Percentiles rank a stretch among this genome's conserved stretches.
These are phyloP conservation scores for Drosophila nr. perissopoda DNA, from an alignment of 2,888 invertebrate species.

Conservation along the genomic window DNA sequence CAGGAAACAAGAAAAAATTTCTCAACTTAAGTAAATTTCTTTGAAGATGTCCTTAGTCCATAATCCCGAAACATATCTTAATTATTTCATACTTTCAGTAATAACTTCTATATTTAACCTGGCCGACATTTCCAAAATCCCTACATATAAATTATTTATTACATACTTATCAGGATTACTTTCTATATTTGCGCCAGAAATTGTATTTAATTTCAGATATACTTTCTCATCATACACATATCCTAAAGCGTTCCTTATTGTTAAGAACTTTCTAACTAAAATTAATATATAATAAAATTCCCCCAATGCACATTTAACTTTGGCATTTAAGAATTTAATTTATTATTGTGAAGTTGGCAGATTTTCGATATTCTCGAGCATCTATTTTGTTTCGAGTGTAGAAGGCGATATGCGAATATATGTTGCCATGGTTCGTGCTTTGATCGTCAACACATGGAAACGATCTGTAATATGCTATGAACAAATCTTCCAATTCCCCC, in stretches of 20 bases:
- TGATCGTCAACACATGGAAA: not conserved
- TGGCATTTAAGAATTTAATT: not conserved
- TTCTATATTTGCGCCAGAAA: not conserved
- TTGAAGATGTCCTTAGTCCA: not conserved
- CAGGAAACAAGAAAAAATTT: not conserved
- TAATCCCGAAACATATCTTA: not conserved
- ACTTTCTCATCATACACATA: not conserved
- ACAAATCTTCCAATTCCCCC: not conserved
- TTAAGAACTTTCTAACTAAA: not conserved
- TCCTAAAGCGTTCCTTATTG: not conserved
- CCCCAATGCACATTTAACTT: not conserved
- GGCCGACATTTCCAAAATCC: not conserved
- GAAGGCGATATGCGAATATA: conserved; percentile 6
- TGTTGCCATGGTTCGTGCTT: conserved; percentile 27
- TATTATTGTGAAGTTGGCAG: not conserved
- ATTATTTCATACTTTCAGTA: not conserved
- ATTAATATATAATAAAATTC: not conserved
- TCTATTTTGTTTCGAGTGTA: not conserved
- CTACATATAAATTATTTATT: not conserved
- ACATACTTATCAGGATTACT: not conserved
- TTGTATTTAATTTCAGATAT: not conserved
- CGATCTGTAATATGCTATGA: not conserved
- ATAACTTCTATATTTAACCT: not conserved
- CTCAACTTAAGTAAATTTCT: not conserved
- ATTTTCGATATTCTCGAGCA: not conserved